Evolutionary conservation across 2,888 invertebrate genomes (phyloP), one percentile per base, ranked within the genome.

Genomic region (Noctua comes): DNA sequence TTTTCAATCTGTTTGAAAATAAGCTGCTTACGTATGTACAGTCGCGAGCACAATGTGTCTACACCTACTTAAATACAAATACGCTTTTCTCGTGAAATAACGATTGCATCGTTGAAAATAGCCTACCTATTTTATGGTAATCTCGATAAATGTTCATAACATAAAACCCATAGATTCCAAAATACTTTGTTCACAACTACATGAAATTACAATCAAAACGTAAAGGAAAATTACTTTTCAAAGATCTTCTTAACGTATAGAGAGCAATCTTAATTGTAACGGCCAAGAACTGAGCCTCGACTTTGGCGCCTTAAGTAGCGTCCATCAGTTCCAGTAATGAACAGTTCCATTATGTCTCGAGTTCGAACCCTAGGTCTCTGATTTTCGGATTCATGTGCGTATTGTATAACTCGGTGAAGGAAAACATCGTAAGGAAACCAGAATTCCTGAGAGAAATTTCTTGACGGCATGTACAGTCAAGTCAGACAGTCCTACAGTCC

Each of bases 1-100:
- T 79, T 79, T 82, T 62, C n/a, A 66, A 66, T 73, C 13, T 46
- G 57, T 62, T 80, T 43, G 13, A 27, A 66, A 48, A 64, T 84
- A 83, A 84, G 71, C 80, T 10, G 71, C 68, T 83, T 62, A 59
- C 24, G 16, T 36, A 16, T 10, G 24, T 27, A n/a, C 7, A 51
- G 66, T 27, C 66, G 27, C 8, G 13, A 18, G 1, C n/a, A 43
- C 1, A 43, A 16, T 16, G 8, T 16, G 8, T n/a, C 13, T n/a
- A n/a, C n/a, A 43, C 8, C 8, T n/a, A 18, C 16, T 16, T 43
- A 66, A 43, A 66, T n/a, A 8, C 16, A 16, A 66, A 66, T 43
- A 8, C 4, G 8, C 8, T n/a, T n/a, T 46, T 43, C n/a, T n/a
- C n/a, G n/a, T 1, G 10, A 11, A 43, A 43, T 43, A 43, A 43